These are phyloP conservation scores for Zophobas atratus DNA, from an alignment of 1,140 invertebrate species.

Conservation along the genomic window DNA sequence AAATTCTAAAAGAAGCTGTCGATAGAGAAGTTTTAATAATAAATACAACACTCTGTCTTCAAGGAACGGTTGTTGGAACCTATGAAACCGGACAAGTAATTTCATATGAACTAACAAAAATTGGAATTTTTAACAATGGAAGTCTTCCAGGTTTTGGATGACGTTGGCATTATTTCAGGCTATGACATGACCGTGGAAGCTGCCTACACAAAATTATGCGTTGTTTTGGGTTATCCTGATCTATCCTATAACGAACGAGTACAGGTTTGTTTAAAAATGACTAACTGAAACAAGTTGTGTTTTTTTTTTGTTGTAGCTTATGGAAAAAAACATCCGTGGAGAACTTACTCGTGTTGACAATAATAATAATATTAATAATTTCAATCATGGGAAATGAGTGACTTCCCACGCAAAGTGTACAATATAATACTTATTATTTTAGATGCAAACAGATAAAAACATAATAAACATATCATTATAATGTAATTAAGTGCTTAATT, in stretches of 20 bases:
- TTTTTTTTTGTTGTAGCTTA: slow-evolving; percentile 73
- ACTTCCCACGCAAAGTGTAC: not conserved
- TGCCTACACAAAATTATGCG: slow-evolving; percentile 91
- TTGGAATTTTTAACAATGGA: slow-evolving; percentile 14
- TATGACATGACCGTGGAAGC: slow-evolving; percentile 97
- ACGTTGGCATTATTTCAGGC: slow-evolving; percentile 88
- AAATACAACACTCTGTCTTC: slow-evolving; percentile 93
- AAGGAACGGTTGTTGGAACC: slow-evolving; percentile 80
- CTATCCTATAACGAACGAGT: slow-evolving; percentile 47
- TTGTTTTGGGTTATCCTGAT: slow-evolving; percentile 76
- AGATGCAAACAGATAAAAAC: too few relatives aligned
- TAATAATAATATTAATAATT: not conserved
- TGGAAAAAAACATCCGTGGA: slow-evolving; percentile 83
- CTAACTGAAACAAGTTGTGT: slow-evolving; percentile 1
- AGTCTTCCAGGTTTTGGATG: slow-evolving; percentile 55
- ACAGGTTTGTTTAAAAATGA: slow-evolving; percentile 47
- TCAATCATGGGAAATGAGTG: not conserved
- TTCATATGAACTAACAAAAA: slow-evolving; percentile 81
- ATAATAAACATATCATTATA: too few relatives aligned
- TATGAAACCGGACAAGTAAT: slow-evolving; percentile 85
- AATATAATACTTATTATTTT: too few relatives aligned
- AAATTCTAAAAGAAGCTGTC: slow-evolving; percentile 81
- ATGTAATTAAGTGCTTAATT: too few relatives aligned
- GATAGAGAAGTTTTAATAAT: slow-evolving; percentile 90
- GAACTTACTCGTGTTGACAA: slow-evolving; percentile 73